Base-by-base conservation (phyloP, 1,140 invertebrate species). In the Drosophila mojavensis region DNA sequence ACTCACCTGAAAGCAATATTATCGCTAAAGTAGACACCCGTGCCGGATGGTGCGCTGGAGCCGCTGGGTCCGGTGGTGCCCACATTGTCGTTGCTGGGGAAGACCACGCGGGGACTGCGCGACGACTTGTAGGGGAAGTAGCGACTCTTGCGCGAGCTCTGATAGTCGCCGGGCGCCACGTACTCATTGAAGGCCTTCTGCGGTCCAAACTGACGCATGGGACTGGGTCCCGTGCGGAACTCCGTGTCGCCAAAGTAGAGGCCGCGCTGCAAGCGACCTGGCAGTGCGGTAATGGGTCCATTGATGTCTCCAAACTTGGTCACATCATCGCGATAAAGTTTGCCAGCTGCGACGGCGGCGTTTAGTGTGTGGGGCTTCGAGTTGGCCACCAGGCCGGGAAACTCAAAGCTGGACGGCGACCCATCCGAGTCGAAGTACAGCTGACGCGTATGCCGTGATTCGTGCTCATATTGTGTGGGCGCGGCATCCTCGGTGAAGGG, bases 101-200 rank as follows among this genome's bases (percentile, higher is more conserved):
- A 94, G 3, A 94, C 94, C 2, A 94, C 94, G 0, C 94, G 78
- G 0, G 94, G 94, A 74, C 93, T 94, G 11, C 94, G 88, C 3
- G 94, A 94, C 0, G 91, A 92, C 30, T 92, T 92, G 58, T 80
- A 92, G 4, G 92, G 81, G 28, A 78, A 92, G 43, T 82, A 91
- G 26, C 91, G 88, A 36, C 85, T 83, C 68, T 91, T 91, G 36
- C 91, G 75, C 2, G 90, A 84, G n/a, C 90, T 84, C 43, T 88
- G 81, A 24, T 81, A 86, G 17, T 90, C 90, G 0, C 76, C 73
- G 1, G 79, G 74, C 0, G 74, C 85, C 17, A 92, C 74, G 26
- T 83, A 92, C 54, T 92, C 91, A 41, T 79, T 91, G 66, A 92
- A 92, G 6, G 81, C 77, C 75, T 92, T 92, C 33, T 88, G 91